Evolutionary conservation across 2,888 invertebrate species (phyloP), one percentile per base, ranked within the genome.

Genomic region (Brachypalpus laphriformis): DNA sequence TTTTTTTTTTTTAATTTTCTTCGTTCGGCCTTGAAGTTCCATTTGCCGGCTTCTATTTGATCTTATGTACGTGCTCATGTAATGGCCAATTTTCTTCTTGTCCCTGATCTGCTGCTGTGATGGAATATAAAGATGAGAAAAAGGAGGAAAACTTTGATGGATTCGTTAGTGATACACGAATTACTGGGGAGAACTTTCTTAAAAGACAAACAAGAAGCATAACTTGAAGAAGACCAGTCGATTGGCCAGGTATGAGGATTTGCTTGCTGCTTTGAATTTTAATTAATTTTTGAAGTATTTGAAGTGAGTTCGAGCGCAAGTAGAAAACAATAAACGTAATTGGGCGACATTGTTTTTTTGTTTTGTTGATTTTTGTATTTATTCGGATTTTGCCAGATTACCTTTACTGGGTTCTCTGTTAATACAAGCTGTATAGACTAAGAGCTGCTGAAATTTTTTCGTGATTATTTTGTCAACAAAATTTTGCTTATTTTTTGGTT

Each of bases 31-130:
- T 83, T 78, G 8, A 20, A 40, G 40, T 37, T 56, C 16, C 42
- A 61, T 76, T 77, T 70, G 61, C 20, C 54, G 37, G 65, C 45
- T 70, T 70, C 65, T 63, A 70, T 85, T 85, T 85, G 80, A 85
- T 80, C 65, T 81, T 31, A 34, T 68, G 54, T 31, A 57, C 63
- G 59, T 78, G 71, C 45, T 54, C 51, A 20, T 22, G 70, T 65
- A 70, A 59, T 34, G 63, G 63, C 51, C 65, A 57, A 76, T 76
- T 61, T 77, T 20, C 16, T 51, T 70, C 16, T 51, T 70, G n/a
- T 34, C n/a, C 28, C 47, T 34, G n/a, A 16, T 11, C 6, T n/a
- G n/a, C 11, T 22, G 20, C 18, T 34, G 14, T 20, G 22, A 11
- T 25, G 20, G 42, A 20, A n/a, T 40, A 56, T 61, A 0, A 28